Evolutionary conservation across 2,113 vertebrate species (phyloP).

Genomic region (Fulica atra): DNA sequence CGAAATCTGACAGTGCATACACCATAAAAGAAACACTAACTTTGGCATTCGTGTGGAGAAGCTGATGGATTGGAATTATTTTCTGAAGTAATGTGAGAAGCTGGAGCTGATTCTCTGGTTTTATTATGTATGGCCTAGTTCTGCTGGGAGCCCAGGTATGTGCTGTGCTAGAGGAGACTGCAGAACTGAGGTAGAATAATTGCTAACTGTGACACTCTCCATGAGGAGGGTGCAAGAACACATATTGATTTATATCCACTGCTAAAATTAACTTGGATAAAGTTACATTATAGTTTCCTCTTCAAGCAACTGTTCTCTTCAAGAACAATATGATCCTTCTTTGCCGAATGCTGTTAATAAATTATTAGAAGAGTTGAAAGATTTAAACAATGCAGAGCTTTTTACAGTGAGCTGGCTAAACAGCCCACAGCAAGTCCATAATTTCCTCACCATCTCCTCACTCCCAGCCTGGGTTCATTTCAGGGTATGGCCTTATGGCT

Average conservation of each 20-base stretch:
- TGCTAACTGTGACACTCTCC: background rate
- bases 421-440: background rate
- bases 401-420: background rate
- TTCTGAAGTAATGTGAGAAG: slow-evolving; percentile 34
- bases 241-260: slow-evolving; percentile 19
- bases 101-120: slow-evolving; percentile 9
- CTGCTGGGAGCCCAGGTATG: background rate
- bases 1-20: background rate
- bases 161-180: background rate
- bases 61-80: slow-evolving; percentile 49
- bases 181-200: background rate
- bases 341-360: background rate
- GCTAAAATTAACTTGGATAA: slow-evolving; percentile 41
- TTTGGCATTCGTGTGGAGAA: background rate
- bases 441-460: background rate
- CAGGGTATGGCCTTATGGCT: background rate
- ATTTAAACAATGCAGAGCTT: slow-evolving; percentile 23
- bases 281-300: slow-evolving; percentile 6
- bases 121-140: background rate
- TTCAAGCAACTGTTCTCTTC: slow-evolving; percentile 1
- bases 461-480: background rate
- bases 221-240: background rate
- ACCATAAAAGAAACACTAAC: slow-evolving; percentile 6
- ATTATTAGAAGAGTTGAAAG: slow-evolving; percentile 6
- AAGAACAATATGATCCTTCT: background rate